Evolutionary conservation across 1,140 invertebrate genomes (phyloP), one percentile per base, ranked within the genome.

Genomic region (Caenorhabditis inopinata): DNA sequence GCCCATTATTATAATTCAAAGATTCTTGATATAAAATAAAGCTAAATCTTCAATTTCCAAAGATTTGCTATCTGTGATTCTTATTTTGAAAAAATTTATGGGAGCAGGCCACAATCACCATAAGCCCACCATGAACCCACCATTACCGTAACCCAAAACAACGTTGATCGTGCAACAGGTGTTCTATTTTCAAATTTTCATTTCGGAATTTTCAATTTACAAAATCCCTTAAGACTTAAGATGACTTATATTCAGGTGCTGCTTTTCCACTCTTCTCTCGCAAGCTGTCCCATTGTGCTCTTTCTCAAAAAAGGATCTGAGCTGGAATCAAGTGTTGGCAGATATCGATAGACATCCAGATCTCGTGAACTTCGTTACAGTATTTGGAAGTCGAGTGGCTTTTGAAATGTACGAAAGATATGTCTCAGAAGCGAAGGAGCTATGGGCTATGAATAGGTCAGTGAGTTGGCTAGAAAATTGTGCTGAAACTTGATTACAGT

Each of bases 331-430:
- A 68, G 58, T 68, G 4, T 32, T 68, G 27, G 58, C 58, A 38
- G 58, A 68, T 38, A 68, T 68, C 58, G 58, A 68, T 68, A 16
- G 58, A 38, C 58, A 68, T 68, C 32, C 58, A 18, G 58, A 68
- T 68, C 58, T 68, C 21, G 21, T 42, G 58, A 68, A 68, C n/a
- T 68, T 68, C 9, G 58, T 68, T 16, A 38, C 29, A 18, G 58
- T 68, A 38, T 68, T 68, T 7, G 58, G 58, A 68, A 68, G 58
- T 38, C 58, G 58, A 9, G 32, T 68, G 3, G 58, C 58, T 7
- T 68, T 68, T 42, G 58, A 68, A 68, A 68, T 68, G 58, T 68
- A 68, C n/a, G 58, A 68, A 25, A 68, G 32, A 68, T 68, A 68
- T 68, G 58, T 68, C 29, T 68, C 58, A 21, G 58, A 68, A 29